Evolutionary conservation across 1,140 invertebrate genomes (phyloP), one percentile per base, ranked within the genome.

Genomic region (Drosophila dunni): DNA sequence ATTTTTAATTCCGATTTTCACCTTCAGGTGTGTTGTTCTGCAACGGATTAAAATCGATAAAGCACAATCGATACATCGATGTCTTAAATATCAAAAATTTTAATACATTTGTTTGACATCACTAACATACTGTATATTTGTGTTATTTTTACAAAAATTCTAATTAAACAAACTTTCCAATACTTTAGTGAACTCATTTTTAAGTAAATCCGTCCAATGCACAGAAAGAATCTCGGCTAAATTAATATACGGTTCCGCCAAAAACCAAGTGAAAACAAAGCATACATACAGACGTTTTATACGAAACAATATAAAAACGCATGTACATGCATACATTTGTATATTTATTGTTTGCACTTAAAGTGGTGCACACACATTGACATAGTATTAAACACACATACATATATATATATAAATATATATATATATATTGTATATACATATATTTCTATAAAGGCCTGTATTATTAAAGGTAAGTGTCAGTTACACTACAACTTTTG

Each of bases 91-190:
- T 74, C 66, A 69, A 74, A 69, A 62, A 57, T 56, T 54, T 38
- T 56, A 66, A 57, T 58, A 40, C 17, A 36, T 54, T 46, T 38
- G 40, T 61, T 62, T 62, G 57, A 62, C 71, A 74, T 74, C 71
- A 40, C 71, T 74, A 74, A 57, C 50, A 40, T 56, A 68, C 50
- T 62, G 48, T 68, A 56, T 69, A 62, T 56, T 67, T 74, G 67
- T 68, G 50, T 62, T 58, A 58, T 60, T 69, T 60, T 69, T 74
- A 74, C 71, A 69, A 69, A 69, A 69, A 74, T 71, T 71, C 68
- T 46, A 69, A 62, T 74, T 50, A 45, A 51, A 73, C 24, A 29
- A 68, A 63, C 51, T 38, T 56, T n/a, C 34, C 46, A 11, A 62
- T n/a, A 56, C 40, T 74, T 69, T 50, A 50, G 40, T 29, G 57